These are phyloP conservation scores for Nipponia nippon DNA, from an alignment of 2,113 vertebrate genomes.

Conservation along the genomic window DNA sequence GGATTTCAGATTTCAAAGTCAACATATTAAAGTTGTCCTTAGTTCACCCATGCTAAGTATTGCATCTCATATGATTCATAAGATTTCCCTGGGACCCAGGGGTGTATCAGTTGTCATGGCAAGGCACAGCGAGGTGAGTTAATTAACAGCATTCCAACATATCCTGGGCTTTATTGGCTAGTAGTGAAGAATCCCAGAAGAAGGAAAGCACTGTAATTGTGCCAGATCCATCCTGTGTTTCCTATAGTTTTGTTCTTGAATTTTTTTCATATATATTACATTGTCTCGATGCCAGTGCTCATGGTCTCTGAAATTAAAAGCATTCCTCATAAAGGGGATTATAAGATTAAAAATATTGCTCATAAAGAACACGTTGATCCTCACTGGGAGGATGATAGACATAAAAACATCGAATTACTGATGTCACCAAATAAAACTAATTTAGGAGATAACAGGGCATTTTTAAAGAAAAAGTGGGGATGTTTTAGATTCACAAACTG, in stretches of 20 bases:
- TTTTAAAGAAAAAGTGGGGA: slow-evolving; percentile 14
- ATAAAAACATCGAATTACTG: slow-evolving; percentile 22
- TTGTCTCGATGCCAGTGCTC: background rate
- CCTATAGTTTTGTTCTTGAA: background rate
- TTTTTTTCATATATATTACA: background rate
- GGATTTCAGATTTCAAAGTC: background rate
- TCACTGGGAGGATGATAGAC: background rate
- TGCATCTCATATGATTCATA: background rate
- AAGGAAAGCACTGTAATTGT: background rate
- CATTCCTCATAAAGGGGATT: slow-evolving; percentile 28
- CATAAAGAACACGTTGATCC: background rate
- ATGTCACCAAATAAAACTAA: slow-evolving; percentile 46
- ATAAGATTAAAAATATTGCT: slow-evolving; percentile 44
- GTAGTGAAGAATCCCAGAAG: slow-evolving; percentile 17
- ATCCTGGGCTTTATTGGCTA: slow-evolving; percentile 18
- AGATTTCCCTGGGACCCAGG: background rate
- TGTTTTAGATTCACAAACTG: slow-evolving; percentile 53
- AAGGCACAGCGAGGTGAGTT: background rate
- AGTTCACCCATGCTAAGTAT: slow-evolving; percentile 11
- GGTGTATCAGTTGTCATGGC: background rate
- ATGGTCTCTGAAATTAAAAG: slow-evolving; percentile 39
- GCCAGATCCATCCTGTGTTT: background rate
- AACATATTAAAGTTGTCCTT: background rate
- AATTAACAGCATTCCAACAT: slow-evolving; percentile 30
- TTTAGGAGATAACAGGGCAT: slow-evolving; percentile 15